Base-by-base conservation (phyloP, 2,797 vertebrate species). In the Tauraco hartlaubi region DNA sequence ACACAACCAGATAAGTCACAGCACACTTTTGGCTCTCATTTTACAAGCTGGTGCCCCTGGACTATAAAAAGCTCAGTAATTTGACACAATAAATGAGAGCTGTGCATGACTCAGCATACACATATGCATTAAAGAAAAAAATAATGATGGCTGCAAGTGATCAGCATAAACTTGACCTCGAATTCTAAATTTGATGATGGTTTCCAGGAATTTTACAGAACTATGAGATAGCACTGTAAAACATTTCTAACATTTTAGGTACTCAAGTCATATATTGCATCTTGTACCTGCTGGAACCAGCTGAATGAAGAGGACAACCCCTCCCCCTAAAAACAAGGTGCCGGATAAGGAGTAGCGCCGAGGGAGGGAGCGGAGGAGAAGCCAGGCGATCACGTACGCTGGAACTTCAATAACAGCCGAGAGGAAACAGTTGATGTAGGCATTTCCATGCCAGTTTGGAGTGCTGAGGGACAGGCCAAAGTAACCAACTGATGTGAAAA, bases 341-440 rank as follows among this genome's bases (percentile, higher is more conserved):
- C 96, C 97, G 29, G 97, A 98, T 22, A 99, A 95, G 54, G 98
- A 98, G 68, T 98, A 97, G 29, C 99, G 98, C 29, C 99, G 97
- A 31, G 98, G 98, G n/a, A 98, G 96, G 84, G 79, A 98, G 81
- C 98, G 98, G 31, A 99, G 99, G 72, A 99, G 97, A 18, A 98
- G 94, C 99, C 99, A 99, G 21, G 99, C 98, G 19, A 98, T 94
- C 61, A 97, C 23, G 9, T 99, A 99, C 6, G 99, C 99, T 4
- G 99, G 99, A 15, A 99, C 96, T 94, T 99, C 99, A n/a, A 99
- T 98, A 83, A 98, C 62, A 20, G 98, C 99, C 0, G 99, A 99
- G 88, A 99, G 97, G 97, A 99, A 99, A 49, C 99, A 99, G 98
- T 99, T 99, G 91, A 99, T 25, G 87, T 98, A 99, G n/a, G 96